phyloP scores from a whole-genome alignment of 2,888 invertebrate genomes.

The Lasius platythorax region DNA sequence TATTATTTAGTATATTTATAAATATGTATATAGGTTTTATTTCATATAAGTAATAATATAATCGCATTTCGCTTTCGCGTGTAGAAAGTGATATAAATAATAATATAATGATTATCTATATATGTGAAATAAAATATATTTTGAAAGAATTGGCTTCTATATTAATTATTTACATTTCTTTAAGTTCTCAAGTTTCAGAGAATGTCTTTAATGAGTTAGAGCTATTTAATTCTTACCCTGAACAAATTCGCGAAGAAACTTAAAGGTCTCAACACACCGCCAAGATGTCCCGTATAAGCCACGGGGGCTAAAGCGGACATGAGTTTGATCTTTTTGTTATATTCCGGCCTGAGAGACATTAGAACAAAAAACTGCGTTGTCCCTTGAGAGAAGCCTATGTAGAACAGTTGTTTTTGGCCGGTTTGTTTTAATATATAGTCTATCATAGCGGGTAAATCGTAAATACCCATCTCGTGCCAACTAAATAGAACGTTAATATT shows the following conservation, averaged over 20 bases:
- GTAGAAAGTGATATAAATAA: neutral
- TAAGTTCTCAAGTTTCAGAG: neutral
- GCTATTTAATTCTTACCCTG: slow-evolving; percentile 60
- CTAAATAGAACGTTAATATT: slow-evolving; percentile 83
- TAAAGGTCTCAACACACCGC: slow-evolving; percentile 85
- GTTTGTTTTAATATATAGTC: slow-evolving; percentile 89
- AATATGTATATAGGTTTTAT: neutral
- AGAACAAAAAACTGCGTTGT: slow-evolving; percentile 90
- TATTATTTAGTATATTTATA: neutral
- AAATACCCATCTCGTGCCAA: slow-evolving; percentile 93
- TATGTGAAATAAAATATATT: neutral
- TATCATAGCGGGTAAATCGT: slow-evolving; percentile 93
- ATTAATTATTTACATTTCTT: neutral
- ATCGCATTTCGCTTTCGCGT: neutral
- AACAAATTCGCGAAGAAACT: slow-evolving; percentile 85
- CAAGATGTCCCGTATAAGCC: slow-evolving; percentile 88
- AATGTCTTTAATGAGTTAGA: neutral
- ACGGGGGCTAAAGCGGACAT: slow-evolving; percentile 91
- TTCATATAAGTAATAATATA: neutral
- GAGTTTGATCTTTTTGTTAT: slow-evolving; percentile 89
- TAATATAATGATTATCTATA: neutral
- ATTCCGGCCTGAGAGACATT: slow-evolving; percentile 88
- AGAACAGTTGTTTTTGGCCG: slow-evolving; percentile 89
- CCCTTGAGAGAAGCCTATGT: slow-evolving; percentile 93
- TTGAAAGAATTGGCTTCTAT: neutral